phyloP scores from a whole-genome alignment of 53 echinoderm and acorn worm species.

The Crossaster papposus region DNA sequence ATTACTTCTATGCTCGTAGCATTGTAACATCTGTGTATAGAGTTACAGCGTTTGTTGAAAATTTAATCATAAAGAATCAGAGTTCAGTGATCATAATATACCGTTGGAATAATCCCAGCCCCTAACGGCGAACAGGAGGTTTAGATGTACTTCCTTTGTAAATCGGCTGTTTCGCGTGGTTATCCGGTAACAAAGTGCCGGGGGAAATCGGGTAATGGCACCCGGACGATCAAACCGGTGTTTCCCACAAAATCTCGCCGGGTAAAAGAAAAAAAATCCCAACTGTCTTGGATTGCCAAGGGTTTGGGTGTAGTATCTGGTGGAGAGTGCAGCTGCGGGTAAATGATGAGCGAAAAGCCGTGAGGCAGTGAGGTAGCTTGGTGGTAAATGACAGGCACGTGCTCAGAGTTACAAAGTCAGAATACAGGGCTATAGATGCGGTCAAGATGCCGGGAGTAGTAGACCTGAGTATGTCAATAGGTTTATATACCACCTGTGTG shows the following conservation, averaged over 20 bases:
- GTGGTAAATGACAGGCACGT: slow-evolving; percentile 35
- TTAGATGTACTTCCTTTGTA: neutral
- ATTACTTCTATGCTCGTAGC: neutral
- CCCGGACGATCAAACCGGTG: slow-evolving; percentile 20
- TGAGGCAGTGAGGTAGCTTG: neutral
- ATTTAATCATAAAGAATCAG: slow-evolving; percentile 18
- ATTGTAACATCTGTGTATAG: neutral
- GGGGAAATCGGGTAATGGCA: slow-evolving; percentile 45
- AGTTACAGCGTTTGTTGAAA: neutral
- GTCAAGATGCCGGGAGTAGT: slow-evolving; percentile 1
- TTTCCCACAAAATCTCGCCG: neutral
- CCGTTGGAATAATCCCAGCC: neutral
- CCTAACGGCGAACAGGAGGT: neutral
- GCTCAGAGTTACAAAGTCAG: slow-evolving; percentile 20
- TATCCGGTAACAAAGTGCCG: slow-evolving; percentile 13
- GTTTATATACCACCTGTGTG: neutral
- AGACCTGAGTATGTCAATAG: neutral
- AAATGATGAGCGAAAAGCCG: neutral
- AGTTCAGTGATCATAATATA: slow-evolving; percentile 2
- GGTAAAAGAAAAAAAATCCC: neutral
- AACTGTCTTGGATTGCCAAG: slow-evolving; percentile 6
- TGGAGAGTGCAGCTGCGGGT: slow-evolving; percentile 35
- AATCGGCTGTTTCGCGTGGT: neutral
- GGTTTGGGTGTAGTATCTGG: slow-evolving; percentile 3
- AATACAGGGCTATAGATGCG: neutral